A percentile compares a stretch with the other conserved stretches of the same genome.
These are phyloP conservation scores for Nesogale talazaci DNA, from an alignment of 2,113 vertebrate genomes.

Conservation along the genomic window DNA sequence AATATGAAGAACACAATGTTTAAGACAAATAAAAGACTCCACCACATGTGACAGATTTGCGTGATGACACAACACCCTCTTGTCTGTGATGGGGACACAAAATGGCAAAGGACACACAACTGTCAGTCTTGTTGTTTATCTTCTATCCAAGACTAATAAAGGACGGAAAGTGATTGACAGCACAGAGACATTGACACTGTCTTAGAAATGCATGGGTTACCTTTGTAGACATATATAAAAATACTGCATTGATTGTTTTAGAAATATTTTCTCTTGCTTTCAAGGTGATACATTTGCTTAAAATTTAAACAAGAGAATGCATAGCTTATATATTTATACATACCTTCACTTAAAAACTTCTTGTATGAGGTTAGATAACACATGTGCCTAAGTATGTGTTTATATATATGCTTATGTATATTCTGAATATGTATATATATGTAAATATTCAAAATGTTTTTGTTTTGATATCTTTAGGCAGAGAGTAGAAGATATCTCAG, in stretches of 20 bases:
- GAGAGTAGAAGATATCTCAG: neutral
- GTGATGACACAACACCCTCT: conserved; percentile 85
- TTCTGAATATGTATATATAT: neutral
- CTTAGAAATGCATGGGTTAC: conserved; percentile 67
- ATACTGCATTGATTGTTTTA: too few species aligned
- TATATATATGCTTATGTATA: neutral
- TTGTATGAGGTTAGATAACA: neutral
- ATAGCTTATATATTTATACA: neutral
- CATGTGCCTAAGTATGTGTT: neutral
- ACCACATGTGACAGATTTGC: conserved; percentile 84
- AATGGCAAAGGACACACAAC: conserved; percentile 86
- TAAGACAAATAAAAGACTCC: conserved; percentile 77
- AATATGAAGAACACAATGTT: conserved; percentile 79
- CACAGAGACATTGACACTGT: conserved; percentile 53
- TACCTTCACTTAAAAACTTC: neutral
- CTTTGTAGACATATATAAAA: conserved; percentile 31
- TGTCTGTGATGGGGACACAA: conserved; percentile 83
- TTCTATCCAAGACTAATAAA: conserved; percentile 86
- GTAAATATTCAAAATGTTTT: neutral
- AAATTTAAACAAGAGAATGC: neutral
- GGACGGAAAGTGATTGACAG: conserved; percentile 82
- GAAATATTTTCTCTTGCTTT: neutral
- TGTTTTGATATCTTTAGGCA: neutral
- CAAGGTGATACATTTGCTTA: neutral
- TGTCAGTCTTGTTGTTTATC: conserved; percentile 87